These are phyloP conservation scores for Chionis minor DNA, from an alignment of 2,113 vertebrate species.

Conservation along the genomic window DNA sequence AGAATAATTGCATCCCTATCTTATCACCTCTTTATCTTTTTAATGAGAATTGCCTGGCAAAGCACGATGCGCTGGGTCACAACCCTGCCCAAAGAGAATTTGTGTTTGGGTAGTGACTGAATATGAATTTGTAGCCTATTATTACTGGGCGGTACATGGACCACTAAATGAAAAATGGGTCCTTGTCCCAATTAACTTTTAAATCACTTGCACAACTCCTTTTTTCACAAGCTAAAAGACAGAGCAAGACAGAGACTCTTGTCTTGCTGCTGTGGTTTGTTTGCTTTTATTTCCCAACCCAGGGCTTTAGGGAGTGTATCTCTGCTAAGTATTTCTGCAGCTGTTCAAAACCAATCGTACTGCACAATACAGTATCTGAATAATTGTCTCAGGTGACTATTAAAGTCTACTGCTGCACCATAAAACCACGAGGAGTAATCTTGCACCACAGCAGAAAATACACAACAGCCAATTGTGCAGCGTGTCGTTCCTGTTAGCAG, in stretches of 20 bases:
- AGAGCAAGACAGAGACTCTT: background rate
- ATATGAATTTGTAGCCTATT: background rate
- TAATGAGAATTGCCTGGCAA: background rate
- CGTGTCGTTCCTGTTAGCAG: conserved; percentile 14
- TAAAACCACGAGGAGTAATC: conserved; percentile 52
- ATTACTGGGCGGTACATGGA: background rate
- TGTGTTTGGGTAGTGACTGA: background rate
- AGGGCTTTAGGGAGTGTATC: background rate
- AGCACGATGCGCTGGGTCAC: background rate
- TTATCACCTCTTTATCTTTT: conserved; percentile 15
- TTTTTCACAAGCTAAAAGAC: background rate
- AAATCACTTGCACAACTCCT: background rate
- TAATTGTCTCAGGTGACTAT: conserved; percentile 62
- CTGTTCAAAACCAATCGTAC: conserved; percentile 40
- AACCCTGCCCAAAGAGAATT: background rate
- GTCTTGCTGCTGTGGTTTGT: background rate
- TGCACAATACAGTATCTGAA: conserved; percentile 49
- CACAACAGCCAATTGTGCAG: background rate
- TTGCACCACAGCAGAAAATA: conserved; percentile 58
- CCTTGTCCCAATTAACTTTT: background rate
- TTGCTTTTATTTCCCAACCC: conserved; percentile 34
- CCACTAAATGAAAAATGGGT: background rate
- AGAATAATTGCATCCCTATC: background rate
- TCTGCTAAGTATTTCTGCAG: conserved; percentile 42
- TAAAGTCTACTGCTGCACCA: conserved; percentile 44